Percentiles rank a stretch among this genome's conserved stretches.
These are phyloP conservation scores for Scleropages formosus DNA, from an alignment of 2,797 vertebrate species.

Conservation along the genomic window DNA sequence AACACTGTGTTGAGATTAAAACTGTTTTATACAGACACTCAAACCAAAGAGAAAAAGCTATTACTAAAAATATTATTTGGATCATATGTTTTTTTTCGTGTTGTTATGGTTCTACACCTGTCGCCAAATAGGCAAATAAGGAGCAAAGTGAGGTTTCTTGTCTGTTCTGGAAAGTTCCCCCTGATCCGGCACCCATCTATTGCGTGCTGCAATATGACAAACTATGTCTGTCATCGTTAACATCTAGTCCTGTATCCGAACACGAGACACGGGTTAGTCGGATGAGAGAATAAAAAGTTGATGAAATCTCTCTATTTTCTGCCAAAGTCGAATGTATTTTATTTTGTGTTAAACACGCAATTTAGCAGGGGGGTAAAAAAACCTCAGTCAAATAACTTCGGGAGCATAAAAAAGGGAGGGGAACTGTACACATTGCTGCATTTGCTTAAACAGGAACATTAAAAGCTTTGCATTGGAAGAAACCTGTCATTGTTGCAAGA, in stretches of 20 bases:
- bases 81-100: not conserved
- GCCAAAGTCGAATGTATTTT: conserved; percentile 35
- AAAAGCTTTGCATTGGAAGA: not conserved
- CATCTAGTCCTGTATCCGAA: conserved; percentile 50
- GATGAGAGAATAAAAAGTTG: conserved; percentile 32
- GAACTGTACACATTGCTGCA: not conserved
- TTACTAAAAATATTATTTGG: not conserved
- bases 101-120: not conserved
- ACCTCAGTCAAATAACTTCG: conserved; percentile 31
- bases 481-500: not conserved
- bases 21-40: not conserved
- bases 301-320: conserved; percentile 44
- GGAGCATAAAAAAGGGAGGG: conserved; percentile 31
- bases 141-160: not conserved
- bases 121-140: not conserved
- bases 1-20: no score
- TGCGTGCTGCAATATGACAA: conserved; percentile 25
- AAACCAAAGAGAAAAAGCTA: not conserved
- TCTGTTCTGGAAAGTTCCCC: conserved; percentile 19
- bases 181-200: conserved; percentile 17
- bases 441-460: not conserved
- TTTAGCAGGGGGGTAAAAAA: conserved; percentile 15
- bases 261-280: conserved; percentile 34
- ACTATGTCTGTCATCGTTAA: conserved; percentile 9
- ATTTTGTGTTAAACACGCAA: conserved; percentile 34